Evolutionary conservation across 64 coral and sea anemone species (phyloP), one percentile per base, ranked within the genome.

Genomic region (Anthopleura sola): DNA sequence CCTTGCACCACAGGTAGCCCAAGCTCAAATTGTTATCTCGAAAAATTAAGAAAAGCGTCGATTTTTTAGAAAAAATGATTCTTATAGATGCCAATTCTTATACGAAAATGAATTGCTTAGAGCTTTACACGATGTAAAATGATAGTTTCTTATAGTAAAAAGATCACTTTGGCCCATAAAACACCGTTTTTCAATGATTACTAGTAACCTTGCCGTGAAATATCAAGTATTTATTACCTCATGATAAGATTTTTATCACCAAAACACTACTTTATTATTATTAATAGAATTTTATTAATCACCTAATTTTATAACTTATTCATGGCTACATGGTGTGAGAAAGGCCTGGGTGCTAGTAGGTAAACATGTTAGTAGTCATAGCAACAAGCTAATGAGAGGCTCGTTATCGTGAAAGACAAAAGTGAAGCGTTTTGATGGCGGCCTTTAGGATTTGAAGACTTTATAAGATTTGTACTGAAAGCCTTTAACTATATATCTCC

Each of bases 391-490:
- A 76, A 79, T 79, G 76, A 79, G 76, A 79, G 76, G 76, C 76
- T 79, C 76, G 76, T 79, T 79, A 76, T 76, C 74, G 74, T 76
- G 32, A 48, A 78, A 79, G 76, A 79, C 76, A 79, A 79, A 79
- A 79, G 76, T 79, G 76, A 79, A 79, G 76, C 36, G 44, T 15
- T 79, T 79, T 79, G 37, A 79, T 79, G 76, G 76, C 76, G 76
- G 76, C 6, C 76, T 20, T 23, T 15, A 79, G 76, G 37, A 79
- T 79, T 79, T 79, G 76, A 79, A 79, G 37, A 79, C 76, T 79
- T 79, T 79, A 76, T 32, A 21, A 76, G 74, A 76, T 31, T 4
- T 32, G 32, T 4, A 32, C 37, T 39, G 74, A 79, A 79, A 48
- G 36, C 76, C 76, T 48, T 38, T 46, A 48, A 79, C 76, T 38